Conservation (phyloP, 2,797 vertebrate species). For the Sebastes diploproa region DNA sequence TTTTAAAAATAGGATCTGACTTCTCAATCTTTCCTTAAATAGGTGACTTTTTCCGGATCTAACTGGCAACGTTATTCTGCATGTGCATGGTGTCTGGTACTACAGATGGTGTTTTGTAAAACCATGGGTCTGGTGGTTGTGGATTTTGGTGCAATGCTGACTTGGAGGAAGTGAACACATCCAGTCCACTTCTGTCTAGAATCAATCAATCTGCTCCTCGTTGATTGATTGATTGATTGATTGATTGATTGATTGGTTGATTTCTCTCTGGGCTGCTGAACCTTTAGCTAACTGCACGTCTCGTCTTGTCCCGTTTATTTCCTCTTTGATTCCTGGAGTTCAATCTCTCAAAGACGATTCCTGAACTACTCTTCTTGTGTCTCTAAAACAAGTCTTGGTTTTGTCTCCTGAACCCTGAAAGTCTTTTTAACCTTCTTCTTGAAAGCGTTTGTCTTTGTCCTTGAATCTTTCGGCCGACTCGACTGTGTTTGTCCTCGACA, state of each 20-base stretch:
- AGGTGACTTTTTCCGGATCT: not conserved
- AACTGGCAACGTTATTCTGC: not conserved
- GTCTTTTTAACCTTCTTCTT: slow-evolving; percentile 17
- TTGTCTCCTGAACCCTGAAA: slow-evolving; percentile 1
- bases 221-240: not conserved
- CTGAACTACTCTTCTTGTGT: not conserved
- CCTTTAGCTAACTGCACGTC: not conserved
- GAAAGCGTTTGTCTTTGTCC: slow-evolving; percentile 7
- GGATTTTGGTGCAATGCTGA: not conserved
- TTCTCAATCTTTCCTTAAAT: not conserved
- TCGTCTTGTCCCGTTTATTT: too few relatives aligned
- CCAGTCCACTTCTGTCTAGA: not conserved
- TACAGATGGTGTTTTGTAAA: not conserved
- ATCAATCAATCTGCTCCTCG: not conserved
- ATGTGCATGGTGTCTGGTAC: not conserved
- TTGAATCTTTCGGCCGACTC: not conserved
- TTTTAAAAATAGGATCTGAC: not conserved
- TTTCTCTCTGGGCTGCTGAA: slow-evolving; percentile 18
- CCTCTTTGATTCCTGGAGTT: too few relatives aligned
- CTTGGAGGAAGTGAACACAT: not conserved
- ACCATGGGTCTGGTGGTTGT: not conserved
- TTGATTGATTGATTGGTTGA: not conserved
- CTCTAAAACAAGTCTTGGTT: not conserved
- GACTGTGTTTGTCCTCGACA: slow-evolving; percentile 12
- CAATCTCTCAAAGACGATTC: too few relatives aligned